phyloP scores from a whole-genome alignment of 92 coral and sea anemone genomes.

The Actinostola sp. region DNA sequence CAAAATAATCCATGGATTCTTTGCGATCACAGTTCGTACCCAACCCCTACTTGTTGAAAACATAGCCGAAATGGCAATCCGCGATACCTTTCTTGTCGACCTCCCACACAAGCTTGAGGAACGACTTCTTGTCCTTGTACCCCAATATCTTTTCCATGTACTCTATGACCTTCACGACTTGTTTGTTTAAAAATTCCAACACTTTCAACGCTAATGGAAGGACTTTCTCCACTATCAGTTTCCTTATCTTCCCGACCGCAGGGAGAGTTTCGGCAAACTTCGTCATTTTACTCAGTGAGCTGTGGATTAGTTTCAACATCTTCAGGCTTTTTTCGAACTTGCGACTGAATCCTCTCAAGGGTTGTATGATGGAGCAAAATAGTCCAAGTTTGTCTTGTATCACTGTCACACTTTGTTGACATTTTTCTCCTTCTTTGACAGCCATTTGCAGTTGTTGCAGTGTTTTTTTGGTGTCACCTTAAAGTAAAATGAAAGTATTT shows the following conservation, averaged over 20 bases:
- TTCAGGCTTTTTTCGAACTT: not conserved
- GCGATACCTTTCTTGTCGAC: not conserved
- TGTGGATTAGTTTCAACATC: not conserved
- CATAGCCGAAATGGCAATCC: too few species aligned
- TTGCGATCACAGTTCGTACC: too few species aligned
- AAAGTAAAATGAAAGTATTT: too few species aligned
- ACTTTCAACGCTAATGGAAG: not conserved
- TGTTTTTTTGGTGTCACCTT: not conserved
- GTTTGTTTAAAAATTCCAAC: not conserved
- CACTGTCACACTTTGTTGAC: not conserved
- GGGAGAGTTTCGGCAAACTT: not conserved
- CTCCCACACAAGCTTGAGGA: not conserved
- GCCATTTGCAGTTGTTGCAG: not conserved
- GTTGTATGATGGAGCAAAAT: not conserved
- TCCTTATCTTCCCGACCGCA: not conserved
- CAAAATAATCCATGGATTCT: too few species aligned
- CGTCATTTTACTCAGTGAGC: not conserved
- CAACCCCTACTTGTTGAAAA: too few species aligned
- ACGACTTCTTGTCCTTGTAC: not conserved
- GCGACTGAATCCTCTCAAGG: not conserved
- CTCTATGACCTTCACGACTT: not conserved
- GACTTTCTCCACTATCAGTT: not conserved
- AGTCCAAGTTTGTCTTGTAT: not conserved
- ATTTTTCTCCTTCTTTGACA: not conserved
- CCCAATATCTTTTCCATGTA: not conserved